Percentiles rank a stretch among this genome's conserved stretches.
phyloP scores from a whole-genome alignment of 2,797 vertebrate genomes.

The Leptatherina wallacei region DNA sequence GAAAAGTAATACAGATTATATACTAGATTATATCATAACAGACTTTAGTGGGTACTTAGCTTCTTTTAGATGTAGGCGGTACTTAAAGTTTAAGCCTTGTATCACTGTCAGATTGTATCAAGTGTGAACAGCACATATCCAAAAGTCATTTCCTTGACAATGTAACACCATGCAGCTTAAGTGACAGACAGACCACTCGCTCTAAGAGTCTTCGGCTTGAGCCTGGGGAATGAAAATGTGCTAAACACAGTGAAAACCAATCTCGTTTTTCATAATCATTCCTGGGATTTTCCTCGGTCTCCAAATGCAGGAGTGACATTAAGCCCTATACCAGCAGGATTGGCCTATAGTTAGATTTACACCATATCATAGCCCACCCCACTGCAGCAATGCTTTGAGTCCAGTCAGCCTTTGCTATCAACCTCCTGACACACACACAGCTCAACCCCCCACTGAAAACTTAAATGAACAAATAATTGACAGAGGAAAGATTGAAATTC shows the following conservation, averaged over 20 bases:
- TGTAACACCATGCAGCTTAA: conserved; percentile 64
- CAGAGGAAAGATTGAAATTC: conserved; percentile 51
- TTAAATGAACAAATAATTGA: conserved; percentile 62
- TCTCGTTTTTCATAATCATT: conserved; percentile 78
- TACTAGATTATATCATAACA: conserved; percentile 7
- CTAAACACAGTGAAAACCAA: conserved; percentile 80
- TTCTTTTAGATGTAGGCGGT: conserved; percentile 41
- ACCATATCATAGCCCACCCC: conserved; percentile 59
- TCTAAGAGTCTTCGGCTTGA: conserved; percentile 62
- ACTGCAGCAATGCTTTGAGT: conserved; percentile 60
- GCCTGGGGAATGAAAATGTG: conserved; percentile 75
- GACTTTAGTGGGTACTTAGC: conserved; percentile 28
- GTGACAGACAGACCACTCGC: conserved; percentile 72
- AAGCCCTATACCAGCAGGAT: conserved; percentile 72
- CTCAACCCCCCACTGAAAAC: conserved; percentile 27
- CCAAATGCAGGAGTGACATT: conserved; percentile 78
- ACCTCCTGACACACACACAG: conserved; percentile 6
- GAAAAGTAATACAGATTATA: neutral
- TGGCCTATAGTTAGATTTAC: conserved; percentile 71
- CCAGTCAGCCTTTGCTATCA: conserved; percentile 58
- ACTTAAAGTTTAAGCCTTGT: conserved; percentile 50
- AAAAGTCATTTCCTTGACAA: conserved; percentile 73
- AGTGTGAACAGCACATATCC: conserved; percentile 64
- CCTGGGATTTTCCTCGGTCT: conserved; percentile 73
- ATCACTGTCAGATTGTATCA: conserved; percentile 70